Percentiles rank a stretch among this genome's conserved stretches.
These are phyloP conservation scores for Copidosoma floridanum DNA, from an alignment of 1,140 invertebrate species.

Conservation along the genomic window DNA sequence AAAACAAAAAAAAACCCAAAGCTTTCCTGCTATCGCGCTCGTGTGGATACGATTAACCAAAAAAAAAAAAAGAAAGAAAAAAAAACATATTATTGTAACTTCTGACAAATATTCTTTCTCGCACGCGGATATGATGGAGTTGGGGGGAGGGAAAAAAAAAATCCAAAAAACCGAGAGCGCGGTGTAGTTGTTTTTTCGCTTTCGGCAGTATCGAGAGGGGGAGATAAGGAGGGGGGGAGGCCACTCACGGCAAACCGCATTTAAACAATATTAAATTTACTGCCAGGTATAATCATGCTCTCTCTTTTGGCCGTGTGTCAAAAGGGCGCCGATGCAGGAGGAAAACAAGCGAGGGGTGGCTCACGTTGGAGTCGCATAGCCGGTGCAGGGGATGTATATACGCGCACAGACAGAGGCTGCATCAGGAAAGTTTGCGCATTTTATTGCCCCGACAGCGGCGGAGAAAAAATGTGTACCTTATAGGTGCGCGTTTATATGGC, in stretches of 20 bases:
- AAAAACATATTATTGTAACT: too few relatives aligned
- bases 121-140: background rate
- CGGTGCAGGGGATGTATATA: too few relatives aligned
- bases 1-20: background rate
- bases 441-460: too few relatives aligned
- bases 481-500: too few relatives aligned
- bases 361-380: too few relatives aligned
- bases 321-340: background rate
- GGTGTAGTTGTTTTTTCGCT: too few relatives aligned
- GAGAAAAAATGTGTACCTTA: too few relatives aligned
- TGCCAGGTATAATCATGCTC: background rate
- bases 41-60: too few relatives aligned
- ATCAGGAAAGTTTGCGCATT: slow-evolving; percentile 12
- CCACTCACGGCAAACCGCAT: slow-evolving; percentile 10
- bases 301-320: background rate
- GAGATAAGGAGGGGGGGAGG: background rate
- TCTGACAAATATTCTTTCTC: too few relatives aligned
- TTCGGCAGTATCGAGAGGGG: too few relatives aligned
- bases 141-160: background rate
- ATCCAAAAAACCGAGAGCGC: background rate
- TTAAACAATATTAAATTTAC: slow-evolving; percentile 25
- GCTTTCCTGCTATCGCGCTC: background rate
- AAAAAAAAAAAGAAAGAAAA: too few relatives aligned
- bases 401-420: too few relatives aligned
- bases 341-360: background rate